Percentiles rank a stretch among this genome's conserved stretches.
Conservation (phyloP, 2,888 invertebrate species). For the Drosophila suboccidentalis region DNA sequence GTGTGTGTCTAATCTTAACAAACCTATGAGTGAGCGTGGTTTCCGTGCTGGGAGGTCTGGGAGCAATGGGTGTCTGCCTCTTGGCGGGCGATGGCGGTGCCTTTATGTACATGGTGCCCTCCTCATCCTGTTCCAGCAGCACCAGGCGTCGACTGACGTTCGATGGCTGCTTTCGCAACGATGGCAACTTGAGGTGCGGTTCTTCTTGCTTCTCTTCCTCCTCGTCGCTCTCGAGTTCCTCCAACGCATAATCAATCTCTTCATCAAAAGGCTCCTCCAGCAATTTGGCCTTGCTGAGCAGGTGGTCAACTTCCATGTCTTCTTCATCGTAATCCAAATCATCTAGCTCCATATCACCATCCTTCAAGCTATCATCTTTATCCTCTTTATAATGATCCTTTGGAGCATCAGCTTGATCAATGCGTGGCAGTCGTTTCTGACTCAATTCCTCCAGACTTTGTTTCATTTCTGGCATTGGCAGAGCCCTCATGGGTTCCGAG, state of each 20-base stretch:
- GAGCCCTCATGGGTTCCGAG: slow-evolving; percentile 42
- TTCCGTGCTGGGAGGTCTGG: slow-evolving; percentile 9
- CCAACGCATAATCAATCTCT: slow-evolving; percentile 8
- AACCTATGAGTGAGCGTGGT: slow-evolving; percentile 63
- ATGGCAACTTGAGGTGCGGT: background rate
- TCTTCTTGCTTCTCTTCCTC: background rate
- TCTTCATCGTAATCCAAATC: slow-evolving; percentile 31
- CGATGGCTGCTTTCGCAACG: slow-evolving; percentile 14
- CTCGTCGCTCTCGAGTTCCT: slow-evolving; percentile 8
- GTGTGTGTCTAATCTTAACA: slow-evolving; percentile 50
- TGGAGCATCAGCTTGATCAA: slow-evolving; percentile 23
- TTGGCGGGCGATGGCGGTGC: slow-evolving; percentile 44
- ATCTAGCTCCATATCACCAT: slow-evolving; percentile 18
- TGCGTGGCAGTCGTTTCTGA: slow-evolving; percentile 29
- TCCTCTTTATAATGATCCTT: slow-evolving; percentile 25
- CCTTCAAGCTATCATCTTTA: slow-evolving; percentile 11
- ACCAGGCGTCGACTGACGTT: slow-evolving; percentile 53
- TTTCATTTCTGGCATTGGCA: slow-evolving; percentile 50
- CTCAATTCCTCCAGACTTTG: slow-evolving; percentile 53
- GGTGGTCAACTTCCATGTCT: slow-evolving; percentile 23
- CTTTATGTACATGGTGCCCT: slow-evolving; percentile 68
- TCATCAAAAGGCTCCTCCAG: slow-evolving; percentile 21
- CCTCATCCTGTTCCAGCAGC: slow-evolving; percentile 57
- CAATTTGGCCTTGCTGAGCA: slow-evolving; percentile 23
- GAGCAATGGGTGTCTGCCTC: slow-evolving; percentile 3